Evolutionary conservation across 2,113 vertebrate genomes (phyloP).

Genomic region (Ceyx margarethae): DNA sequence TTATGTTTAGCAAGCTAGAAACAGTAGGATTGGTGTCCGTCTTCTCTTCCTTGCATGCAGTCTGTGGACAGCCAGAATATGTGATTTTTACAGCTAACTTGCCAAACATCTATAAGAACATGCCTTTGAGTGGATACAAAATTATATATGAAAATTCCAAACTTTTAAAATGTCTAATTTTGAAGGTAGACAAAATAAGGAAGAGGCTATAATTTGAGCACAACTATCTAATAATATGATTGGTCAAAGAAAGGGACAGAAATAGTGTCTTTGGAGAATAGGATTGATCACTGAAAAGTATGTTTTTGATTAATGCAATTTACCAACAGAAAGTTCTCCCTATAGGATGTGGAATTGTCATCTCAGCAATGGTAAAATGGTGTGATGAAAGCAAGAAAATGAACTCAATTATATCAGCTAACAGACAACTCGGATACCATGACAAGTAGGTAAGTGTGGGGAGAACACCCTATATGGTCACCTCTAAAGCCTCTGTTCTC

Average conservation of each 20-base stretch:
- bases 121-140: background rate
- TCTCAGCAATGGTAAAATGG: background rate
- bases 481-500: background rate
- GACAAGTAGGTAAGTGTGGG: background rate
- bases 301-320: background rate
- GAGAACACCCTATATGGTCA: background rate
- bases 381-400: background rate
- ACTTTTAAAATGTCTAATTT: background rate
- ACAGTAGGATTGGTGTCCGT: background rate
- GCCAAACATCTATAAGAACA: rapidly evolving
- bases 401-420: background rate
- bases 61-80: rapidly evolving
- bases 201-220: background rate
- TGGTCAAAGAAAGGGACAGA: background rate
- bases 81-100: background rate
- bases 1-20: background rate
- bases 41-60: background rate
- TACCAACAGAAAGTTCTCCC: background rate
- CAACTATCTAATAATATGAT: background rate
- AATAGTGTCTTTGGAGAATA: background rate
- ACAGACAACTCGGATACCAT: background rate
- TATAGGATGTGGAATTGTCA: background rate
- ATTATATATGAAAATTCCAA: background rate
- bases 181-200: background rate
- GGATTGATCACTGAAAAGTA: background rate